Percentiles rank a stretch among this genome's conserved stretches.
Conservation (phyloP, 2,888 invertebrate genomes). For the Nezara viridula region DNA sequence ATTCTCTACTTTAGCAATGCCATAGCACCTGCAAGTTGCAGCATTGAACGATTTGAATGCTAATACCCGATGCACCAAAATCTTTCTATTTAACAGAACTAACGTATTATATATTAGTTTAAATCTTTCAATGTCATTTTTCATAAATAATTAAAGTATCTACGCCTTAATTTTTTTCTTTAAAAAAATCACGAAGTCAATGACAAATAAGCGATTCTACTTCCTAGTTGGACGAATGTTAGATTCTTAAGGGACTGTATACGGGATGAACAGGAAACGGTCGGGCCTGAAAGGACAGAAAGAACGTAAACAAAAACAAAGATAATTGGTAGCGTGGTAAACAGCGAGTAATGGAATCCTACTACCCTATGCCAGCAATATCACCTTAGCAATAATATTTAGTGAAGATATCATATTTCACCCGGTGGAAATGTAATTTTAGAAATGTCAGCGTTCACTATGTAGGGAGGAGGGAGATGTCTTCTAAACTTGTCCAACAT, state of each 20-base stretch:
- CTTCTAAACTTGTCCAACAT: background rate
- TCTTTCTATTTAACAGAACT: too few relatives aligned
- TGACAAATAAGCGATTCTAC: too few relatives aligned
- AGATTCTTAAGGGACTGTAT: background rate
- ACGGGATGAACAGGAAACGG: background rate
- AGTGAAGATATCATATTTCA: background rate
- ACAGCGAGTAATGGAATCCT: slow-evolving; percentile 43
- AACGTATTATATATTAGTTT: too few relatives aligned
- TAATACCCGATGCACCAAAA: too few relatives aligned
- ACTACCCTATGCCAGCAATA: background rate
- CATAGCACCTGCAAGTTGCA: too few relatives aligned
- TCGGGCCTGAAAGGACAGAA: background rate
- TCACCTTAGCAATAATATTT: slow-evolving; percentile 14
- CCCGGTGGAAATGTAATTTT: background rate
- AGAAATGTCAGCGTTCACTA: background rate
- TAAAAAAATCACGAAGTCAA: too few relatives aligned
- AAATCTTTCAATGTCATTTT: too few relatives aligned
- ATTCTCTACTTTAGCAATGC: too few relatives aligned
- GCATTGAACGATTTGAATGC: too few relatives aligned
- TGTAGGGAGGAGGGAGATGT: background rate
- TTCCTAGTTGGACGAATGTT: background rate
- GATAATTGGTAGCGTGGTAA: background rate
- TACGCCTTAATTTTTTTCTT: too few relatives aligned
- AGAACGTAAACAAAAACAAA: slow-evolving; percentile 25
- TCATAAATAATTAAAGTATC: too few relatives aligned